Conservation (phyloP, 1,140 invertebrate species). For the Bombus confusus region DNA sequence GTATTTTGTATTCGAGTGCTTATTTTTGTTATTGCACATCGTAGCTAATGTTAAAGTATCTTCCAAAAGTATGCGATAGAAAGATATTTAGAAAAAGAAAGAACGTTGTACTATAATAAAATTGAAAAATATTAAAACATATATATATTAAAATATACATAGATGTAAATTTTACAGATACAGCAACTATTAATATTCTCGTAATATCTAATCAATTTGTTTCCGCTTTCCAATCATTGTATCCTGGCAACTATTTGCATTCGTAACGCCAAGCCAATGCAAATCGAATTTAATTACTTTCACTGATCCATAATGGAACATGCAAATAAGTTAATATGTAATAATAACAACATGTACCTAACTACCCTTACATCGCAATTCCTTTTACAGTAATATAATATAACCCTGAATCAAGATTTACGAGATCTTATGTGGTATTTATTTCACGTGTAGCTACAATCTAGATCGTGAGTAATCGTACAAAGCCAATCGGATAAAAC, state of each 20-base stretch:
- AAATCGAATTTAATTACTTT: slow-evolving; percentile 3
- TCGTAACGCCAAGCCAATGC: background rate
- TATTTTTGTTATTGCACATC: no score
- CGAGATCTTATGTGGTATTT: background rate
- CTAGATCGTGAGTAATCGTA: background rate
- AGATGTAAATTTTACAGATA: background rate
- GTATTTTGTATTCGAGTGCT: background rate
- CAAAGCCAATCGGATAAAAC: background rate
- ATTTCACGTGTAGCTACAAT: background rate
- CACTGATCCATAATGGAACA: background rate
- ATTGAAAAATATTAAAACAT: no score
- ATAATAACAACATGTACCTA: background rate
- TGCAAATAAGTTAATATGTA: background rate
- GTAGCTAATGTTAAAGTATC: no score
- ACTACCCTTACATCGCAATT: background rate
- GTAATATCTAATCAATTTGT: background rate
- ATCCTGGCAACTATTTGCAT: background rate
- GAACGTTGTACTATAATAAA: no score
- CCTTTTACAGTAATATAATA: background rate
- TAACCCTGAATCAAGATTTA: background rate
- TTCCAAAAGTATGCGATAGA: no score
- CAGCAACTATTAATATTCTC: background rate
- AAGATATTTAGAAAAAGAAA: background rate
- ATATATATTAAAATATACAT: background rate
- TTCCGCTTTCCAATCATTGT: background rate